Base-by-base conservation (phyloP, 2,888 invertebrate species). In the Hydraecia micacea region DNA sequence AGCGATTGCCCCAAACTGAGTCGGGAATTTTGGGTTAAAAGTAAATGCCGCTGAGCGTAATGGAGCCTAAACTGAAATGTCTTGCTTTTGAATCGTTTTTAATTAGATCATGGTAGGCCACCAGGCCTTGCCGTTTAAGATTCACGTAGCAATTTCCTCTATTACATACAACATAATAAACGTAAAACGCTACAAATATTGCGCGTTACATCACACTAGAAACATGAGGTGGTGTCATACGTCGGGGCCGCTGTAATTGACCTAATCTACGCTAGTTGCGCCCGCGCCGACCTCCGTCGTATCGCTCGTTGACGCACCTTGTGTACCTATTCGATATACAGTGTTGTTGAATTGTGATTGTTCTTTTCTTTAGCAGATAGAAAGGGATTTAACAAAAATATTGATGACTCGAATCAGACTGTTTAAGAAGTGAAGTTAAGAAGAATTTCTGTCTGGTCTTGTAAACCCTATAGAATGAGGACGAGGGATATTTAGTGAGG, bases 241-340 rank as follows among this genome's bases (percentile, higher is more conserved):
- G 42, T 28, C 79, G 80, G 81, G 84, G 89, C 81, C 81, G 82
- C 80, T 80, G 87, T 90, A 91, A 91, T 91, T 91, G 91, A 91
- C 90, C 91, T 86, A 90, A 91, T 91, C 86, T 90, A 88, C 79
- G 75, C 80, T 77, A 76, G 79, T 77, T 88, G 87, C 86, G 87
- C 80, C 72, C 78, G 86, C 84, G 80, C 81, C 76, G 87, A 85
- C 87, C 87, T 89, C 86, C 73, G 71, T 25, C 70, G 77, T 87
- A 81, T 76, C 85, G 63, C 74, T 18, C 39, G 86, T 75, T 79
- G 79, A 83, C 83, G 86, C 78, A 84, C 84, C 82, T 82, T 70
- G 58, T 70, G 39, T 70, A 70, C 36, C 55, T 55, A 36, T 74
- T 39, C 60, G 39, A 55, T 75, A n/a, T 36, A 70, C n/a, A 58